Percentiles rank a stretch among this genome's conserved stretches.
These are phyloP conservation scores for Chlorops oryzae DNA, from an alignment of 1,140 invertebrate species.

Conservation along the genomic window DNA sequence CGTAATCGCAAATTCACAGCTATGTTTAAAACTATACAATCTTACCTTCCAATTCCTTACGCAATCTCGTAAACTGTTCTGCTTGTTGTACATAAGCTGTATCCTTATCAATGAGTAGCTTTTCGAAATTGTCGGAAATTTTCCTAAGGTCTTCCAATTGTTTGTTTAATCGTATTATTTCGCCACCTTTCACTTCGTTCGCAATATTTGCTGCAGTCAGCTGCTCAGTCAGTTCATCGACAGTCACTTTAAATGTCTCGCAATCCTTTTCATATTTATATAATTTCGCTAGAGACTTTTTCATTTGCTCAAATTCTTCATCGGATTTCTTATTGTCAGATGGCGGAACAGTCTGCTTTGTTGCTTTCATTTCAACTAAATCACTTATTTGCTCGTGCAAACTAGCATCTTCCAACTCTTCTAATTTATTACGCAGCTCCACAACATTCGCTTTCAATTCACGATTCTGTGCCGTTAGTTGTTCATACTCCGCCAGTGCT, in stretches of 20 bases:
- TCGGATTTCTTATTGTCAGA: no score
- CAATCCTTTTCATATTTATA: constrained; percentile 7
- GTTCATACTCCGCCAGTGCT: constrained; percentile 46
- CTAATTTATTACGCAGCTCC: constrained; percentile 21
- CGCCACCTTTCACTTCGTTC: constrained; percentile 1
- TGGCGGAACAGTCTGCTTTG: no score
- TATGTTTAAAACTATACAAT: no score
- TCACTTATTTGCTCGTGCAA: no score
- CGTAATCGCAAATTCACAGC: no score
- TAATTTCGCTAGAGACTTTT: constrained; percentile 1
- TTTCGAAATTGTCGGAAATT: constrained; percentile 33
- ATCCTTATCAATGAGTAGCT: constrained; percentile 28
- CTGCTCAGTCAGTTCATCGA: constrained; percentile 15
- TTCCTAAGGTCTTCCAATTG: constrained; percentile 23
- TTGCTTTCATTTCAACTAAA: no score
- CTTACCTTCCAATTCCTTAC: constrained; percentile 27
- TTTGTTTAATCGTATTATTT: constrained; percentile 12
- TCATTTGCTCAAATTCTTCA: background rate
- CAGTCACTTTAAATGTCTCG: constrained; percentile 7
- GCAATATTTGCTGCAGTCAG: constrained; percentile 14
- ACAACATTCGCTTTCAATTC: constrained; percentile 33
- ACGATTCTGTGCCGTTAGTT: constrained; percentile 49
- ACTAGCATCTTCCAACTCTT: no score
- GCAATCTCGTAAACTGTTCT: constrained; percentile 31
- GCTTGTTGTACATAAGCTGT: constrained; percentile 37